These are phyloP conservation scores for Drosophila kokeensis DNA, from an alignment of 2,888 invertebrate genomes.

Conservation along the genomic window DNA sequence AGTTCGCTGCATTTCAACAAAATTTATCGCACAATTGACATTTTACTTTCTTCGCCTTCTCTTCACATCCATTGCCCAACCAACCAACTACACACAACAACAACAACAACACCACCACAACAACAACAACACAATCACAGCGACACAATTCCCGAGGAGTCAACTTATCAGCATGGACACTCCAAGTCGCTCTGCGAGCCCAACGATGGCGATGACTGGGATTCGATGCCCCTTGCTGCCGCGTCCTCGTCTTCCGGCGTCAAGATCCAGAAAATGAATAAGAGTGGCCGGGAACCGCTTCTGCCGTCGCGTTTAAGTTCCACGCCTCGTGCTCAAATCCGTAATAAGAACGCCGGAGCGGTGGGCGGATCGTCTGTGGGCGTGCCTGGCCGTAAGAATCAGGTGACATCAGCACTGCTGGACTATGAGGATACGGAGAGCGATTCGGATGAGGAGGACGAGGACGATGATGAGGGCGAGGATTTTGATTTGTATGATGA, in stretches of 20 bases:
- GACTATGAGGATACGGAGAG: conserved; percentile 86
- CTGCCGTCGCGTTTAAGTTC: conserved; percentile 87
- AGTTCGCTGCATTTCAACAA: conserved; percentile 54
- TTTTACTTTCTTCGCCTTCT: conserved; percentile 77
- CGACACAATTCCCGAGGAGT: conserved; percentile 91
- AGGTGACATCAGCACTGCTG: conserved; percentile 86
- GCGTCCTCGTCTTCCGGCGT: conserved; percentile 76
- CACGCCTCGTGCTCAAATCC: conserved; percentile 87
- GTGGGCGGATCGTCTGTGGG: conserved; percentile 57
- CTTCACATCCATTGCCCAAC: conserved; percentile 70
- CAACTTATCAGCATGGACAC: conserved; percentile 86
- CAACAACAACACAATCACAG: conserved; percentile 77
- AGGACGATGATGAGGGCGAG: conserved; percentile 83
- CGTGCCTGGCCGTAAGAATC: conserved; percentile 86
- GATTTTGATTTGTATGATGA: conserved; percentile 85
- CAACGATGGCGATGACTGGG: conserved; percentile 85
- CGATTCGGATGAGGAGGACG: conserved; percentile 83
- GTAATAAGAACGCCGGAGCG: conserved; percentile 85
- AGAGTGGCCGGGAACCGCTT: conserved; percentile 86
- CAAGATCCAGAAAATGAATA: conserved; percentile 65
- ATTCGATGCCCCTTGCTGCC: conserved; percentile 81
- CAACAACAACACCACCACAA: conserved; percentile 38
- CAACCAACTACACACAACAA: conserved; percentile 30
- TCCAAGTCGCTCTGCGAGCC: conserved; percentile 88
- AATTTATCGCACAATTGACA: conserved; percentile 70